A percentile compares a stretch with the other conserved stretches of the same genome.
These are phyloP conservation scores for Hydrotaea diabolus DNA, from an alignment of 2,888 invertebrate genomes.

Conservation along the genomic window DNA sequence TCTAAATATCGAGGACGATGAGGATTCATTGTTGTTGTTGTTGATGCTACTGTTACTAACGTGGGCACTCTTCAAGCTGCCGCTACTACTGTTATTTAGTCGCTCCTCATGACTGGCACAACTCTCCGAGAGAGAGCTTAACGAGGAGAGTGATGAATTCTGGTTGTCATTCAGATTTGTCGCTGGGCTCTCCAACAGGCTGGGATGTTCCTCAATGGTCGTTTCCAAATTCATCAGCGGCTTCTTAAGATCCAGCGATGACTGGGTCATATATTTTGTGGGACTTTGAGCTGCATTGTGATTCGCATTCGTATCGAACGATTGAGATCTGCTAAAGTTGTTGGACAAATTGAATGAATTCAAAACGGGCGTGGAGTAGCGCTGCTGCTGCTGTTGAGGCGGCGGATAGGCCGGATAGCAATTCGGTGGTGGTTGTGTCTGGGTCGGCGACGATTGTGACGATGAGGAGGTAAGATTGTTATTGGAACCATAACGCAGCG, in stretches of 20 bases:
- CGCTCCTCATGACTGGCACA: constrained; percentile 61
- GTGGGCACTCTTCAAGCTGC: not conserved
- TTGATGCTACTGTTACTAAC: not conserved
- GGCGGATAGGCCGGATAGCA: constrained; percentile 45
- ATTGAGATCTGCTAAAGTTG: constrained; percentile 78
- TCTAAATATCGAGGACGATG: constrained; percentile 73
- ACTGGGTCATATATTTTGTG: constrained; percentile 78
- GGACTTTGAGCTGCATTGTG: constrained; percentile 73
- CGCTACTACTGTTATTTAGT: constrained; percentile 26
- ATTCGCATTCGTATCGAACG: constrained; percentile 75
- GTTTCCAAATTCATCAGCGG: constrained; percentile 77
- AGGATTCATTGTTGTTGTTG: constrained; percentile 21
- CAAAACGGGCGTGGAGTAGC: constrained; percentile 77
- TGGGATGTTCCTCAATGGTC: constrained; percentile 74
- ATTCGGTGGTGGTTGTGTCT: not conserved
- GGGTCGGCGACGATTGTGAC: constrained; percentile 59
- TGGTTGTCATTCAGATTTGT: constrained; percentile 55
- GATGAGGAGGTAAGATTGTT: constrained; percentile 72
- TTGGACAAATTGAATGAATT: constrained; percentile 68
- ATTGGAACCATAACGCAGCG: constrained; percentile 78
- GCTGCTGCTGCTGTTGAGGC: constrained; percentile 64
- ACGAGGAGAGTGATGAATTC: constrained; percentile 55
- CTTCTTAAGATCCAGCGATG: constrained; percentile 80
- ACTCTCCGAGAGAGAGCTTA: constrained; percentile 60
- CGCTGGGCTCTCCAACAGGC: constrained; percentile 1